Evolutionary conservation across 1,140 invertebrate genomes (phyloP), one percentile per base, ranked within the genome.

Genomic region (Epicauta chinensis): DNA sequence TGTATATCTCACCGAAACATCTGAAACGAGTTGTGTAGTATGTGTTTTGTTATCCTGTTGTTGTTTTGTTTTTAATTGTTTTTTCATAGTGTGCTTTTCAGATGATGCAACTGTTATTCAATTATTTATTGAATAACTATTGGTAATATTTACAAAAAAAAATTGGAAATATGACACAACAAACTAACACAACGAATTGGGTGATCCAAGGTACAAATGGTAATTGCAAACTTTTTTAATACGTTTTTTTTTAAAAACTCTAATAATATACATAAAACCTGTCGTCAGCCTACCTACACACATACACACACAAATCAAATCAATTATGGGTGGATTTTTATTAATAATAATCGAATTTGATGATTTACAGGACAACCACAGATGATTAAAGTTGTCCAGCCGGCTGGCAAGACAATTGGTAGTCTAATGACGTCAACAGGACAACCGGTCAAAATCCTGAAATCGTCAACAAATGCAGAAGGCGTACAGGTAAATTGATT

Each of bases 301-400:
- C n/a, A n/a, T n/a, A n/a, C n/a, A n/a, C n/a, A n/a, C n/a, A n/a
- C n/a, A n/a, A n/a, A n/a, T n/a, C n/a, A n/a, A n/a, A n/a, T n/a
- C n/a, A n/a, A n/a, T n/a, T n/a, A n/a, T n/a, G n/a, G n/a, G n/a
- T n/a, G n/a, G n/a, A n/a, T n/a, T n/a, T 38, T 23, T 1, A 29
- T 6, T 13, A 14, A 37, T 29, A n/a, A 12, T 3, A 13, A 29
- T 11, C 16, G 16, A 11, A 13, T 10, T 29, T 47, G 9, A 16
- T 16, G 14, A 30, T 16, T 74, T 74, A 17, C 62, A 81, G 79
- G 80, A 29, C 77, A 80, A 62, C 78, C 79, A 40, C 81, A 83
- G 71, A 74, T 82, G 63, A 79, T 82, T 38, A 82, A 83, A 64
- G 72, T 82, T 29, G 75, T 82, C 32, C 80, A 81, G 53, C 75